Base-by-base conservation (phyloP, 2,888 invertebrate species). In the Chloroclysta siterata region DNA sequence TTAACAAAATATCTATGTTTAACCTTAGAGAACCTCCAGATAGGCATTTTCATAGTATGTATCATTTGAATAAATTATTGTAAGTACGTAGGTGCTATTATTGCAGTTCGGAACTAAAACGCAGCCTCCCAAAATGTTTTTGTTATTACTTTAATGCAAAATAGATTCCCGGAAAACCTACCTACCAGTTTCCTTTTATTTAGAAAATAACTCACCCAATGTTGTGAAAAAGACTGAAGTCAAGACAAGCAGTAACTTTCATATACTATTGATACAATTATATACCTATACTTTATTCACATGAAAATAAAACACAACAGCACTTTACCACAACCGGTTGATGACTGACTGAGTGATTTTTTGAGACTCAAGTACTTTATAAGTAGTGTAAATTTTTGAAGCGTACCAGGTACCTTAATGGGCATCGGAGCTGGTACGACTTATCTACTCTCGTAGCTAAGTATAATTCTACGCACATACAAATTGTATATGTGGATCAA, bases 271-370 rank as follows among this genome's bases (percentile, higher is more conserved):
- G 10, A 17, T 17, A 2, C 8, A 17, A 2, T 17, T 17, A 2
- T 39, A 33, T 33, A 46, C 10, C 11, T 17, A 17, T 46, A 15
- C 44, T 44, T 44, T 6, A 15, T 44, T 14, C 44, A 15, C 44
- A 44, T 14, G 48, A 44, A 44, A 55, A 44, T 15, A 54, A 44
- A 44, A 55, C 22, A 56, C 53, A 53, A 51, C 62, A 62, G 11
- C 46, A 62, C 52, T 62, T 41, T 41, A 56, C 56, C 28, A 52
- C 47, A 41, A 39, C 56, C 29, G 14, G 41, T 17, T 56, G 52
- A 47, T 33, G 53, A 65, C 11, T 51, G 59, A 14, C 62, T 62
- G 53, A 65, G n/a, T 52, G 60, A 14, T 53, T 58, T 65, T 46
- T 50, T 14, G 36, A 51, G 14, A 17, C 14, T 56, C 29, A 29